These are phyloP conservation scores for Laothoe populi DNA, from an alignment of 2,888 invertebrate genomes.

Conservation along the genomic window DNA sequence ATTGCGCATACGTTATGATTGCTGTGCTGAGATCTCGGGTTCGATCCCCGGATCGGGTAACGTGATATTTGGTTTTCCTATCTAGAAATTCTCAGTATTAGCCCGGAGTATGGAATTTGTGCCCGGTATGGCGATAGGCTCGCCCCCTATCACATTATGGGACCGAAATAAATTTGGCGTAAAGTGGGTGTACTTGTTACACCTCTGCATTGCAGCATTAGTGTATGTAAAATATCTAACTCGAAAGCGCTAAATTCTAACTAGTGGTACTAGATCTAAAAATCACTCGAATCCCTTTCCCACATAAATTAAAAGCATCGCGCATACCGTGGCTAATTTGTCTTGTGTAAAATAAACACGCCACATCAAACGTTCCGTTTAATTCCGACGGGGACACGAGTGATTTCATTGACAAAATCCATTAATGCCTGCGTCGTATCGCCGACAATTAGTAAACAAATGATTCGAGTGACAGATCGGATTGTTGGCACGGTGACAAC, in stretches of 20 bases:
- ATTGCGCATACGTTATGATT: too few relatives aligned
- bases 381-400: conserved; percentile 52
- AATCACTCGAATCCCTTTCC: not conserved
- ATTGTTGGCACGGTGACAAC: conserved; percentile 78
- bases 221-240: not conserved
- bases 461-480: conserved; percentile 79
- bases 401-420: conserved; percentile 78
- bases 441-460: conserved; percentile 80
- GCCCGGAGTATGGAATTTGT: too few relatives aligned
- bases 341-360: conserved; percentile 71
- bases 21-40: too few relatives aligned
- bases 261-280: conserved; percentile 2
- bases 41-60: too few relatives aligned
- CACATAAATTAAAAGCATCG: conserved; percentile 31
- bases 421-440: conserved; percentile 73
- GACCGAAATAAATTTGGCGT: too few relatives aligned
- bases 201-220: too few relatives aligned
- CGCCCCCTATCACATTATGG: too few relatives aligned
- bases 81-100: too few relatives aligned
- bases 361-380: conserved; percentile 72
- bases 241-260: not conserved
- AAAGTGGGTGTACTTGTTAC: too few relatives aligned
- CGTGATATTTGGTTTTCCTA: too few relatives aligned
- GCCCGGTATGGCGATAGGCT: too few relatives aligned
- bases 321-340: conserved; percentile 51